Evolutionary conservation across 2,888 invertebrate genomes (phyloP).

Genomic region (Druceiella hillmani): DNA sequence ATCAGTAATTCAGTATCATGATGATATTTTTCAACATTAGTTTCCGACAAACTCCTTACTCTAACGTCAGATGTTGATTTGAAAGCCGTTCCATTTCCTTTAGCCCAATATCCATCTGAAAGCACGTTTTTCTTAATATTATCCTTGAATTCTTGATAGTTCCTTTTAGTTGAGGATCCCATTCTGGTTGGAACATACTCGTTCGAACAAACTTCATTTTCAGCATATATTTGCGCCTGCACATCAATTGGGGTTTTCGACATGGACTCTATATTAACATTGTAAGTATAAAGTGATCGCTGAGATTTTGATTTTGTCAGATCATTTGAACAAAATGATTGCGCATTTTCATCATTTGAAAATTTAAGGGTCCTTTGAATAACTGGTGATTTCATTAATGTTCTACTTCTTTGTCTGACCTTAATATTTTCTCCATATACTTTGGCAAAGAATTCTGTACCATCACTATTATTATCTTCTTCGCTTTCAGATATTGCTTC

Average conservation of each 20-base stretch:
- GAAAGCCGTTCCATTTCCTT: conserved; percentile 37
- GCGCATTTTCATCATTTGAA: conserved; percentile 18
- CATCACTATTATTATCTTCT: conserved; percentile 39
- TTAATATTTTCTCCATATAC: conserved; percentile 37
- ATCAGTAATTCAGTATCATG: no score
- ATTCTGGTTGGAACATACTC: conserved; percentile 48
- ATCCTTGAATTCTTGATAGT: conserved; percentile 46
- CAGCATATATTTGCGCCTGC: conserved; percentile 28
- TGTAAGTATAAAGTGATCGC: neutral
- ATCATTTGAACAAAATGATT: neutral
- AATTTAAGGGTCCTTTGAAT: neutral
- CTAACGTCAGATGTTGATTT: no score
- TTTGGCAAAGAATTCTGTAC: conserved; percentile 41
- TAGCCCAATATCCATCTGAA: conserved; percentile 39
- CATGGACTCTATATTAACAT: no score
- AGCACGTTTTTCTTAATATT: conserved; percentile 36
- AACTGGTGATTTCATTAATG: conserved; percentile 10
- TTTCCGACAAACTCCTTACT: no score
- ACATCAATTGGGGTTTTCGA: conserved; percentile 30
- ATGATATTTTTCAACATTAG: no score
- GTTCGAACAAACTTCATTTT: conserved; percentile 37
- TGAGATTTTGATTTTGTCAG: neutral
- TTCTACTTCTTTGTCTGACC: conserved; percentile 33
- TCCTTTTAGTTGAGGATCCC: conserved; percentile 40
- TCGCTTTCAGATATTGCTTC: conserved; percentile 10